Conservation (phyloP, 2,888 invertebrate genomes). For the Synergus laeviventris region DNA sequence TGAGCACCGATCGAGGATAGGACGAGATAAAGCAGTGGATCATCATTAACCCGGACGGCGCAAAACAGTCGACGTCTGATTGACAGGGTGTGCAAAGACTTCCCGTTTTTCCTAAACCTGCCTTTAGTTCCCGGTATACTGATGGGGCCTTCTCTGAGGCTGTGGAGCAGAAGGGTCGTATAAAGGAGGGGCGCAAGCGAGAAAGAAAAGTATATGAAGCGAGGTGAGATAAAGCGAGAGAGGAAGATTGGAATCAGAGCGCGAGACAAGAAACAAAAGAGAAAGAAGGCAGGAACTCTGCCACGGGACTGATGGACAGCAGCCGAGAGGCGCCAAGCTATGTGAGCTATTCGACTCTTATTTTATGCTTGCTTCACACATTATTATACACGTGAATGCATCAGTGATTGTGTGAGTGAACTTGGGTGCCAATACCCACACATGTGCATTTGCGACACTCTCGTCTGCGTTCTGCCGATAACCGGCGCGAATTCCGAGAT, state of each 20-base stretch:
- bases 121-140: slow-evolving; percentile 66
- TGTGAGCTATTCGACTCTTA: slow-evolving; percentile 68
- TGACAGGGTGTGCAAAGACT: slow-evolving; percentile 73
- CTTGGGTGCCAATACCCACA: slow-evolving; percentile 41
- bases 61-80: slow-evolving; percentile 72
- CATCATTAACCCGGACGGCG: slow-evolving; percentile 71
- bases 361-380: slow-evolving; percentile 55
- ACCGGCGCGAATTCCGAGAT: slow-evolving; percentile 61
- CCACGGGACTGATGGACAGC: slow-evolving; percentile 66
- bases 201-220: slow-evolving; percentile 38
- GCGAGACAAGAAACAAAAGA: slow-evolving; percentile 50
- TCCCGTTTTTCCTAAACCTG: slow-evolving; percentile 72
- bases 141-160: slow-evolving; percentile 60
- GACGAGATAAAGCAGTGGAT: slow-evolving; percentile 72
- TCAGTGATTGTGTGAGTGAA: slow-evolving; percentile 41
- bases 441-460: slow-evolving; percentile 33
- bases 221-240: slow-evolving; percentile 35
- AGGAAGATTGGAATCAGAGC: slow-evolving; percentile 46
- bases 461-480: slow-evolving; percentile 46
- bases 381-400: slow-evolving; percentile 34
- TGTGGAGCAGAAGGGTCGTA: slow-evolving; percentile 53
- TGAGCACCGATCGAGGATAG: slow-evolving; percentile 10
- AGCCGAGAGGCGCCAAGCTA: slow-evolving; percentile 68
- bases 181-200: slow-evolving; percentile 37
- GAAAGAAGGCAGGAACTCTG: slow-evolving; percentile 50